These are phyloP conservation scores for Endotricha flammealis DNA, from an alignment of 2,888 invertebrate species.

Conservation along the genomic window DNA sequence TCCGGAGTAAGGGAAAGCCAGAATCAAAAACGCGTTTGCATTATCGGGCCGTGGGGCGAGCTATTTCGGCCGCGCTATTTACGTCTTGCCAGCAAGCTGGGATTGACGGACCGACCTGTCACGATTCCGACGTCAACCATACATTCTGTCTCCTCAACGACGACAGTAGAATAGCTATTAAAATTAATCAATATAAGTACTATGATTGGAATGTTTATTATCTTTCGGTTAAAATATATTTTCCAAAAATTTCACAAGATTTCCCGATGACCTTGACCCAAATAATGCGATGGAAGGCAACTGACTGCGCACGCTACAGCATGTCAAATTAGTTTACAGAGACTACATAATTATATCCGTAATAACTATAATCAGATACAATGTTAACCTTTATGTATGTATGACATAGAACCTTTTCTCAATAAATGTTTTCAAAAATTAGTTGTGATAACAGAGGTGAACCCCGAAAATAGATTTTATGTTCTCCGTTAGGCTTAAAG, in stretches of 20 bases:
- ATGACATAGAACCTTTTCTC: slow-evolving; percentile 1
- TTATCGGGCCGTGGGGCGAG: slow-evolving; percentile 70
- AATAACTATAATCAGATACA: slow-evolving; percentile 3
- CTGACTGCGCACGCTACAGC: slow-evolving; percentile 24
- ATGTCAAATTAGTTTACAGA: slow-evolving; percentile 34
- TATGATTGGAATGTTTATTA: no score
- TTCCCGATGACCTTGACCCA: slow-evolving; percentile 71
- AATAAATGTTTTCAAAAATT: slow-evolving; percentile 16
- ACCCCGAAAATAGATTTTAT: slow-evolving; percentile 10
- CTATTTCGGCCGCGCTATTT: slow-evolving; percentile 72
- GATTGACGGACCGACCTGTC: slow-evolving; percentile 76
- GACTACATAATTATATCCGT: slow-evolving; percentile 21
- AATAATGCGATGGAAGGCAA: slow-evolving; percentile 40
- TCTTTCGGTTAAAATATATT: no score
- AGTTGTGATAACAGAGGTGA: slow-evolving; percentile 25
- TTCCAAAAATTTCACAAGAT: slow-evolving; percentile 9
- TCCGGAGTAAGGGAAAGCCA: slow-evolving; percentile 51
- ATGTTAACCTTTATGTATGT: slow-evolving; percentile 17
- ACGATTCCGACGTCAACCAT: slow-evolving; percentile 54
- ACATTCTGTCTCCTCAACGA: slow-evolving; percentile 47
- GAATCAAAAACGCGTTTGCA: slow-evolving; percentile 72
- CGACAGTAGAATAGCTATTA: slow-evolving; percentile 36
- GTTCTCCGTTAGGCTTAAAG: slow-evolving; percentile 8
- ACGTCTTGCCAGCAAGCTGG: slow-evolving; percentile 67
- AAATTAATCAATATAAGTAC: no score